Conservation (phyloP, 1,140 invertebrate genomes). For the Achroia grisella region DNA sequence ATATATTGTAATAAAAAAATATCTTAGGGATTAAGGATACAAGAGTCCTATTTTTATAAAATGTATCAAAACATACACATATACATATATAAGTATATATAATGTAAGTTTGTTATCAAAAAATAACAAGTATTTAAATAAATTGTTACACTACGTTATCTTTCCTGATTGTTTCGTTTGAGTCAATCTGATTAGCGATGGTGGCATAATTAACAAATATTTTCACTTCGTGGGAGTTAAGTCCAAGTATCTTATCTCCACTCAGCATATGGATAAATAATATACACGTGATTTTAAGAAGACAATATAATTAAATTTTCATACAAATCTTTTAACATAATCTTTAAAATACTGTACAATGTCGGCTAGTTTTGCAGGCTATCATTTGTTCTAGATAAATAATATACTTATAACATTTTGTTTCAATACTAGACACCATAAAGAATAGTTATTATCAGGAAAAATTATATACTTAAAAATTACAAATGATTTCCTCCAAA, state of each 20-base stretch:
- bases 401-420: slow-evolving; percentile 6
- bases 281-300: slow-evolving; percentile 61
- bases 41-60: no score
- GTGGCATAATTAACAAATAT: no score
- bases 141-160: no score
- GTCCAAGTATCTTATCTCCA: background rate
- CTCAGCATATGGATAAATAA: slow-evolving; percentile 32
- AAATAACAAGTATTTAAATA: no score
- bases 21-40: no score
- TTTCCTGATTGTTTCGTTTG: no score
- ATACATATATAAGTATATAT: no score
- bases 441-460: slow-evolving; percentile 1
- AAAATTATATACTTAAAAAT: slow-evolving; percentile 9
- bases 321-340: slow-evolving; percentile 73
- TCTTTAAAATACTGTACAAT: slow-evolving; percentile 72
- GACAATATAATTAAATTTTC: slow-evolving; percentile 74
- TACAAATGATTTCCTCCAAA: slow-evolving; percentile 54
- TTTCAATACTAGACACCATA: background rate
- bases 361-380: slow-evolving; percentile 47
- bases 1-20: no score
- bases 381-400: slow-evolving; percentile 43
- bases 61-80: no score
- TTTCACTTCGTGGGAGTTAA: no score
- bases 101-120: no score
- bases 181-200: no score